Conservation (phyloP, 2,888 invertebrate species). For the Lasioglossum zephyrum region DNA sequence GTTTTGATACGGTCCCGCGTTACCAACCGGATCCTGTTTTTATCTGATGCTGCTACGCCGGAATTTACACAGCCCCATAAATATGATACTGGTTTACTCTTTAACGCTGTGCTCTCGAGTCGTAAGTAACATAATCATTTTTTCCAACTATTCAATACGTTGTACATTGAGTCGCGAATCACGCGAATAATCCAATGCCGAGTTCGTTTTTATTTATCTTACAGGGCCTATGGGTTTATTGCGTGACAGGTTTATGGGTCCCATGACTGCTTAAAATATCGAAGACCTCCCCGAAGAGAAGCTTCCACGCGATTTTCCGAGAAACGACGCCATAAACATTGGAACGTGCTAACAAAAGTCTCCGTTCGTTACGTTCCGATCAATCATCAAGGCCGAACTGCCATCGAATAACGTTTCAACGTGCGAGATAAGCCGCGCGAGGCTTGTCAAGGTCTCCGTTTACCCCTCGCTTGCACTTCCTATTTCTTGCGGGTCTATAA, state of each 20-base stretch:
- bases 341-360: neutral
- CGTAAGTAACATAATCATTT: neutral
- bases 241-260: no score
- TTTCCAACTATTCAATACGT: neutral
- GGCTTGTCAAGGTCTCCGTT: neutral
- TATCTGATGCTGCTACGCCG: neutral
- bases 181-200: no score
- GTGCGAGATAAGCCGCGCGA: neutral
- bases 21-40: neutral
- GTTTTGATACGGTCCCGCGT: slow-evolving; percentile 5
- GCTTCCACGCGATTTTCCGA: neutral
- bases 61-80: neutral
- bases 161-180: no score
- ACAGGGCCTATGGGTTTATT: no score
- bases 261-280: neutral
- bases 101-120: neutral
- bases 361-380: neutral
- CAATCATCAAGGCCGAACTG: neutral
- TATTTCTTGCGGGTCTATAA: slow-evolving; percentile 1
- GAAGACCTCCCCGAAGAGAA: neutral
- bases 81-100: neutral
- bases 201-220: no score
- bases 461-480: neutral
- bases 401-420: neutral
- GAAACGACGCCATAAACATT: neutral